Percentiles rank a stretch among this genome's conserved stretches.
Conservation (phyloP, 2,113 vertebrate genomes). For the Natator depressus region DNA sequence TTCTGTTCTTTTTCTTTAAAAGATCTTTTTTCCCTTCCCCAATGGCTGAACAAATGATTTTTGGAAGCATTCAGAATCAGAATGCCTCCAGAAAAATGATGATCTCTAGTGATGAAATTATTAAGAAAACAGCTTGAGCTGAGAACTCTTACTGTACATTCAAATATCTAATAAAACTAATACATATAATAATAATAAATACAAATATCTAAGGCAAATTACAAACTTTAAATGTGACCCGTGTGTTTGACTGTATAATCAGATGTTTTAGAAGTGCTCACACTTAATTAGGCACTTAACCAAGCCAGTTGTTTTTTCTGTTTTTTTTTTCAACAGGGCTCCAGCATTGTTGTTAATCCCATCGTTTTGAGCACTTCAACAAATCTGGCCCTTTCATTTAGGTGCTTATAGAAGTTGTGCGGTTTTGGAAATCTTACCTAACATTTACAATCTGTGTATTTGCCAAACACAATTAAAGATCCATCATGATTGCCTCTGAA, state of each 20-base stretch:
- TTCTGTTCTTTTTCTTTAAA: too few relatives aligned
- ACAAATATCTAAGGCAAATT: background rate
- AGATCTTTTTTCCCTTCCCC: background rate
- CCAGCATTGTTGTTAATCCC: background rate
- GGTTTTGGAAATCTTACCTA: background rate
- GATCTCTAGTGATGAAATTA: background rate
- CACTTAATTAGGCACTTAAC: background rate
- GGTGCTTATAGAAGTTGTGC: background rate
- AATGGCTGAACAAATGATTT: background rate
- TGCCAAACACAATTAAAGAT: background rate
- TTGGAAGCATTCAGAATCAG: background rate
- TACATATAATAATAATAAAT: too few relatives aligned
- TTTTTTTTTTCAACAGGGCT: background rate
- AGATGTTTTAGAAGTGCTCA: background rate
- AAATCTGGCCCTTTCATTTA: background rate
- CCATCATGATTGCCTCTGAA: background rate
- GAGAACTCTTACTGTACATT: background rate
- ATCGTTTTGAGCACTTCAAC: background rate
- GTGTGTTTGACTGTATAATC: rapidly evolving
- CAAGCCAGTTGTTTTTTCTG: background rate
- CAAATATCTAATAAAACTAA: background rate
- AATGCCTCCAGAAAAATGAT: background rate
- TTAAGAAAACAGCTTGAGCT: background rate
- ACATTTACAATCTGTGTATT: background rate
- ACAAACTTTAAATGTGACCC: background rate